phyloP scores from a whole-genome alignment of 2,113 vertebrate species.

The Sinocyclocheilus anshuiensis region DNA sequence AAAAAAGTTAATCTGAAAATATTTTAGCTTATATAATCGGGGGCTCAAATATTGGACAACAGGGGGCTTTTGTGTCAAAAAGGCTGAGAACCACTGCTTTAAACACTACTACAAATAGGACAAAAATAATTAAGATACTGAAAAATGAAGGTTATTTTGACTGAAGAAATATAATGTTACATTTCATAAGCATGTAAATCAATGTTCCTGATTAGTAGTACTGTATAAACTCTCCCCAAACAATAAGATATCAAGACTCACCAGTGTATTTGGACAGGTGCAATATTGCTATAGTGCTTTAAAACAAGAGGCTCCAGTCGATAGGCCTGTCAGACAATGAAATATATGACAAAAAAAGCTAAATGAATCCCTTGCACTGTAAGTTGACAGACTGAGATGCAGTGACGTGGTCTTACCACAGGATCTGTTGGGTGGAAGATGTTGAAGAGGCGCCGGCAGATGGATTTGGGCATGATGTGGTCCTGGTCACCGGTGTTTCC shows the following conservation, averaged over 20 bases:
- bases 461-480: constrained; percentile 91
- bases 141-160: not conserved
- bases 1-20: not conserved
- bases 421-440: constrained; percentile 98
- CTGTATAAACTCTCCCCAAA: not conserved
- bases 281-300: constrained; percentile 95
- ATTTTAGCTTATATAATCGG: not conserved
- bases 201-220: not conserved
- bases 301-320: constrained; percentile 94
- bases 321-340: constrained; percentile 82
- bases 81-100: not conserved
- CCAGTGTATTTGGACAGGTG: constrained; percentile 96
- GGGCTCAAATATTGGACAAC: not conserved
- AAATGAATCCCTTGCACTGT: not conserved
- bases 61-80: not conserved
- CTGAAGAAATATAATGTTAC: not conserved
- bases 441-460: constrained; percentile 90
- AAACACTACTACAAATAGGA: not conserved
- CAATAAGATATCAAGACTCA: constrained; percentile 60
- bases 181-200: not conserved
- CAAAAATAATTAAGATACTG: not conserved
- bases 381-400: not conserved
- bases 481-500: constrained; percentile 89
- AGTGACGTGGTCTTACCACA: constrained; percentile 81
- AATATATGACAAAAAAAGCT: not conserved